Base-by-base conservation (phyloP, 1,140 invertebrate species). In the Probaryconus sp. region DNA sequence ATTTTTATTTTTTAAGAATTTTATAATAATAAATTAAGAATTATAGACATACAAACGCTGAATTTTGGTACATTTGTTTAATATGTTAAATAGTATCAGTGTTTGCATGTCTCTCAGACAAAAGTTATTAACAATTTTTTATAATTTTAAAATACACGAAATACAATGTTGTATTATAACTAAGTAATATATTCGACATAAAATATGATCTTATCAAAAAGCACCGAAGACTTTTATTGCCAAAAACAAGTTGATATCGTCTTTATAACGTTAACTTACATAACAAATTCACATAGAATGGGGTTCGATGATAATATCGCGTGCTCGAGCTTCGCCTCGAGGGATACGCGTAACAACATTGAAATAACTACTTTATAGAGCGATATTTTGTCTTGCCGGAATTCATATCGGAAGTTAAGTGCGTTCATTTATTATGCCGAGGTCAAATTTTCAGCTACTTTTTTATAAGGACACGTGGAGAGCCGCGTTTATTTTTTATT, bases 281-380 rank as follows among this genome's bases (percentile, higher is more conserved):
- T 45, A 64, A 64, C 37, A 64, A 53, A 65, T 45, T 65, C 17
- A 51, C 51, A 42, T 18, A 35, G 53, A 50, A 65, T 13, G 31
- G 3, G 14, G 48, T 68, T 58, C 51, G 53, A 56, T 45, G 53
- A 51, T 43, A 53, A 45, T 35, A 47, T 68, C 64, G 64, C 64
- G 64, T 68, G 64, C 24, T 61, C 45, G 43, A 50, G 20, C 30
- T 30, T 40, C 40, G 51, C 50, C 51, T 42, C 11, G 11, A 21
- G 51, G 43, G 16, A 56, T 48, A 67, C 33, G 33, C 24, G 42
- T 67, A 67, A 67, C 50, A 67, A 51, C 37, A 33, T 67, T 67
- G 13, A 55, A 67, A 55, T 56, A 56, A 56, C 43, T 38, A 13
- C 38, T 26, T 31, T 43, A 28, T 16, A 14, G 21, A 48, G 24